Evolutionary conservation across 2,797 vertebrate species (phyloP).

Genomic region (Avahi laniger): DNA sequence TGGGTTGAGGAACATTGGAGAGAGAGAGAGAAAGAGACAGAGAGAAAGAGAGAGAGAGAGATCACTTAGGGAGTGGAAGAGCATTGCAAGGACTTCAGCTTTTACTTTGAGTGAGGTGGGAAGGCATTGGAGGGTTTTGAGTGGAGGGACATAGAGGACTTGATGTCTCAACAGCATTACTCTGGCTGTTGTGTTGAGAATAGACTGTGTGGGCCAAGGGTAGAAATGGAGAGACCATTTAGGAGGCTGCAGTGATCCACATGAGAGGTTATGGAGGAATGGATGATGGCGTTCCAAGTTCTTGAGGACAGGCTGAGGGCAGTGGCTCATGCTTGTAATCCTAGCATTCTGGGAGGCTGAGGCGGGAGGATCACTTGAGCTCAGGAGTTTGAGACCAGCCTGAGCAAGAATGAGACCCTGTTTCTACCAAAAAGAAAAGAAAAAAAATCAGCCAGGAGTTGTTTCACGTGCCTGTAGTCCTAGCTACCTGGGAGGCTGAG

Average conservation of each 20-base stretch:
- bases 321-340: too few species aligned
- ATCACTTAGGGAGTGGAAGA: neutral
- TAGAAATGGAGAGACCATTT: neutral
- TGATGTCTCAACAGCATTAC: neutral
- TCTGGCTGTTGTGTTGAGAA: neutral
- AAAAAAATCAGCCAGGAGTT: too few species aligned
- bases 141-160: neutral
- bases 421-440: too few species aligned
- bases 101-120: neutral
- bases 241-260: neutral
- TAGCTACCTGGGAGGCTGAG: too few species aligned
- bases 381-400: too few species aligned
- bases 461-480: too few species aligned
- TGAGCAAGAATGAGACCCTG: too few species aligned
- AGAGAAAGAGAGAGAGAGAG: too few species aligned
- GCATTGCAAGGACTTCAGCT: neutral
- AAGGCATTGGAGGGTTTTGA: neutral
- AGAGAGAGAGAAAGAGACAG: too few species aligned
- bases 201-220: neutral
- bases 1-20: neutral
- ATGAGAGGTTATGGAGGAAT: neutral
- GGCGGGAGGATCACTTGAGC: too few species aligned
- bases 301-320: neutral
- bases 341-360: too few species aligned
- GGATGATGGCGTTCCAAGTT: neutral